phyloP scores from a whole-genome alignment of 2,797 vertebrate genomes.

The Poecilia wingei region DNA sequence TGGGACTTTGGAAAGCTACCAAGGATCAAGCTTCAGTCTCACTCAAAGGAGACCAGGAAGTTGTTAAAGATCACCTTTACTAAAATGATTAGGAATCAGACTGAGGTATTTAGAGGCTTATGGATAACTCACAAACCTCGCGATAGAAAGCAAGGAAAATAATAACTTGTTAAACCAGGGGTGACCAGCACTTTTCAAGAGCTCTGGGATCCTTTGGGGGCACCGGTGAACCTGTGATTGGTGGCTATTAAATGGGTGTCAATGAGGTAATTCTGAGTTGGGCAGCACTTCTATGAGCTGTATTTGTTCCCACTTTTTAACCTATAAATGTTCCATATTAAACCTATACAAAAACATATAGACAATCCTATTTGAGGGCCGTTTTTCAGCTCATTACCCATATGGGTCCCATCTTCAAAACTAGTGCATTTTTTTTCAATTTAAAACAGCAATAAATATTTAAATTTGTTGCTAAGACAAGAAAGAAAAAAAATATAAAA shows the following conservation, averaged over 20 bases:
- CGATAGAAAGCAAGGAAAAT: constrained; percentile 18
- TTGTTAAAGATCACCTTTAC: constrained; percentile 70
- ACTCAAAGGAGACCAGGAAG: constrained; percentile 57
- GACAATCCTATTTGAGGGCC: not conserved
- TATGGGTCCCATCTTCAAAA: not conserved
- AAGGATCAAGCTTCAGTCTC: constrained; percentile 73
- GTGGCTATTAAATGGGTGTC: not conserved
- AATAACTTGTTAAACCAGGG: not conserved
- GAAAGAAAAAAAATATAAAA: not conserved
- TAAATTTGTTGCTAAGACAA: not conserved
- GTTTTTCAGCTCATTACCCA: not conserved
- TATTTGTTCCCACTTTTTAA: not conserved
- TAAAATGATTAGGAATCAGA: constrained; percentile 65
- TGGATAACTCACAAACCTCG: constrained; percentile 13
- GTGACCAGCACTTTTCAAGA: not conserved
- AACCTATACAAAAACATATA: not conserved
- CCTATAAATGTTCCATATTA: not conserved
- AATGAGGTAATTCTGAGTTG: not conserved
- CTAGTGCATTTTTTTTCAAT: not conserved
- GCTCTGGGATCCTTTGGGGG: no score
- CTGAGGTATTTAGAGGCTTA: constrained; percentile 41
- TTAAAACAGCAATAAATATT: not conserved
- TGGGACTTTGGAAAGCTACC: constrained; percentile 62
- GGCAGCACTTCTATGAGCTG: not conserved
- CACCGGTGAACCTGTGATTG: not conserved